These are phyloP conservation scores for Drosophila repleta DNA, from an alignment of 1,140 invertebrate species.

Conservation along the genomic window DNA sequence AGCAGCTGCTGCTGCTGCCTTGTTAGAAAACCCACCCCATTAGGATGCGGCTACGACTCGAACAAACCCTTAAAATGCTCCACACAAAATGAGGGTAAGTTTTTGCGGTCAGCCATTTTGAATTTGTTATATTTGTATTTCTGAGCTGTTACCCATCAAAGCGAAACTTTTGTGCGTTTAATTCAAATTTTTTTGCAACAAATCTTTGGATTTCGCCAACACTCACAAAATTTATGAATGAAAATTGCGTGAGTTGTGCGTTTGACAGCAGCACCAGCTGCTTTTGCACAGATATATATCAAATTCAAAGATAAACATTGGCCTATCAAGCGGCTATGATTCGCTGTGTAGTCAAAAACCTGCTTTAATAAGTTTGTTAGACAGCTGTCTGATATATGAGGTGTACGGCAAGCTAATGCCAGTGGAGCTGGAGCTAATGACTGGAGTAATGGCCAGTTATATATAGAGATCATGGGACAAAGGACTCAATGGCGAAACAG, in stretches of 20 bases:
- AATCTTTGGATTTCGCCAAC: slow-evolving; percentile 1
- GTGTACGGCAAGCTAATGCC: slow-evolving; percentile 9
- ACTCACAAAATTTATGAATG: not conserved
- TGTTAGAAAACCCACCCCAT: slow-evolving; percentile 57
- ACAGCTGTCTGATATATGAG: slow-evolving; percentile 11
- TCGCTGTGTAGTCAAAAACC: too few relatives aligned
- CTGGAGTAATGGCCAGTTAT: not conserved
- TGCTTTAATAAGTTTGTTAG: too few relatives aligned
- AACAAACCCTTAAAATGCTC: slow-evolving; percentile 61
- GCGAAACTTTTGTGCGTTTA: slow-evolving; percentile 25
- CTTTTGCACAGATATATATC: slow-evolving; percentile 18
- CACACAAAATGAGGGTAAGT: slow-evolving; percentile 62
- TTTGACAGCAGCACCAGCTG: slow-evolving; percentile 42
- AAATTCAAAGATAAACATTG: slow-evolving; percentile 26
- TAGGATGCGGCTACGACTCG: too few relatives aligned
- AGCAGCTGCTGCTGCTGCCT: slow-evolving; percentile 47
- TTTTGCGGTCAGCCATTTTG: slow-evolving; percentile 68
- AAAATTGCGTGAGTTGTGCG: slow-evolving; percentile 5
- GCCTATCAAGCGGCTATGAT: not conserved
- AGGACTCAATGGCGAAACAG: too few relatives aligned
- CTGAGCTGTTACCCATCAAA: slow-evolving; percentile 29
- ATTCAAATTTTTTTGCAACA: slow-evolving; percentile 26
- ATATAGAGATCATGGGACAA: too few relatives aligned
- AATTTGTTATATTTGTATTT: slow-evolving; percentile 54
- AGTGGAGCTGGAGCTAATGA: slow-evolving; percentile 29